phyloP scores from a whole-genome alignment of 2,888 invertebrate species.

The Drosophila demipolita region DNA sequence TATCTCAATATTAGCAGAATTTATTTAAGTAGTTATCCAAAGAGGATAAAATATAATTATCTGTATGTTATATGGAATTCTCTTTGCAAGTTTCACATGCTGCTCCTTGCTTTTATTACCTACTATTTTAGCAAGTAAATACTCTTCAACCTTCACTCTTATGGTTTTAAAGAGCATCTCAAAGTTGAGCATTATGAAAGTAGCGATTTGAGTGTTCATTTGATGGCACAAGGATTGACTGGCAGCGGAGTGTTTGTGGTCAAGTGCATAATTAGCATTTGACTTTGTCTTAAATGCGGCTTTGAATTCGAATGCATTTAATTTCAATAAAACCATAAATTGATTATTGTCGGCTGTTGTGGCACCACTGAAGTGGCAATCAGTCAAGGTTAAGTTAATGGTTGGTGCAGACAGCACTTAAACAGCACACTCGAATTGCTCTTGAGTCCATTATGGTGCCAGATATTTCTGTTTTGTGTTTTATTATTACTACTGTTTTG shows the following conservation, averaged over 20 bases:
- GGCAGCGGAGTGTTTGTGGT: constrained; percentile 27
- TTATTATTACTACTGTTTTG: constrained; percentile 33
- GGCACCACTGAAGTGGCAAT: background rate
- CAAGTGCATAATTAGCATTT: constrained; percentile 47
- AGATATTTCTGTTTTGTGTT: constrained; percentile 10
- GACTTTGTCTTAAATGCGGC: constrained; percentile 21
- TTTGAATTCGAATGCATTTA: constrained; percentile 26
- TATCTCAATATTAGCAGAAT: background rate
- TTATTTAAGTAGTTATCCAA: background rate
- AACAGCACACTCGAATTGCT: constrained; percentile 6
- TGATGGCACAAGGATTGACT: constrained; percentile 37
- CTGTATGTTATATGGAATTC: background rate
- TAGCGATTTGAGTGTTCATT: constrained; percentile 18
- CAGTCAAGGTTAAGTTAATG: constrained; percentile 45
- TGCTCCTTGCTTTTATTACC: background rate
- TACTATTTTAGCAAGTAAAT: background rate
- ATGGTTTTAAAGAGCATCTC: background rate
- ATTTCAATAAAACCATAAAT: background rate
- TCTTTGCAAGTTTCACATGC: background rate
- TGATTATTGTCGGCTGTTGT: background rate
- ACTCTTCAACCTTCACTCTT: background rate
- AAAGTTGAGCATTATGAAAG: background rate
- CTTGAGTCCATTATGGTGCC: constrained; percentile 14
- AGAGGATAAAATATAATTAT: background rate
- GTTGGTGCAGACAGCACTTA: constrained; percentile 31